These are phyloP conservation scores for Bagarius yarrelli DNA, from an alignment of 2,113 vertebrate genomes.

Conservation along the genomic window DNA sequence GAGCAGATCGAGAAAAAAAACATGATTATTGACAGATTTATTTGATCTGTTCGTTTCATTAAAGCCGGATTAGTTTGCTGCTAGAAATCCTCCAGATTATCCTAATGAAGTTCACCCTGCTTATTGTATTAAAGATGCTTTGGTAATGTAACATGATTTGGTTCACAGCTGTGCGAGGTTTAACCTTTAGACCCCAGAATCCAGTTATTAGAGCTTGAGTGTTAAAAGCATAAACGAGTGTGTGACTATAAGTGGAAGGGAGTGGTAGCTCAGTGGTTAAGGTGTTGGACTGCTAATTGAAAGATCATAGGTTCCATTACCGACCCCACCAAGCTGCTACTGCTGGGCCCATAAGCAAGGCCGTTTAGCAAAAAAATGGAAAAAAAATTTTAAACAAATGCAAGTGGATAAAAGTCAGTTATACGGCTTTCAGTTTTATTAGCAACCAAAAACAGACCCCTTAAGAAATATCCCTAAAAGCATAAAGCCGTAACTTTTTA, in stretches of 20 bases:
- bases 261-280: no score
- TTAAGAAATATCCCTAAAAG: background rate
- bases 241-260: background rate
- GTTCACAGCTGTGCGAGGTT: background rate
- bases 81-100: constrained; percentile 38
- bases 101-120: constrained; percentile 17
- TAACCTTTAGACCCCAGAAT: background rate
- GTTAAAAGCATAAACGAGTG: background rate
- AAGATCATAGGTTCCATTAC: no score
- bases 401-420: no score
- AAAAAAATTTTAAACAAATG: no score
- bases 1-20: background rate
- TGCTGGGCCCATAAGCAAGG: no score
- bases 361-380: no score
- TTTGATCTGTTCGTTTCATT: background rate
- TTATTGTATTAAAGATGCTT: no score
- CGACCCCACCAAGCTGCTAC: no score
- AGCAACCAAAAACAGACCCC: background rate
- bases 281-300: no score
- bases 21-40: constrained; percentile 10
- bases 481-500: background rate
- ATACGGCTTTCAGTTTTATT: background rate
- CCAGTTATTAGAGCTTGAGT: background rate
- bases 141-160: background rate
- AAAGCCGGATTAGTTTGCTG: background rate